Evolutionary conservation across 2,888 invertebrate species (phyloP).

Genomic region (Diabrotica balteata): DNA sequence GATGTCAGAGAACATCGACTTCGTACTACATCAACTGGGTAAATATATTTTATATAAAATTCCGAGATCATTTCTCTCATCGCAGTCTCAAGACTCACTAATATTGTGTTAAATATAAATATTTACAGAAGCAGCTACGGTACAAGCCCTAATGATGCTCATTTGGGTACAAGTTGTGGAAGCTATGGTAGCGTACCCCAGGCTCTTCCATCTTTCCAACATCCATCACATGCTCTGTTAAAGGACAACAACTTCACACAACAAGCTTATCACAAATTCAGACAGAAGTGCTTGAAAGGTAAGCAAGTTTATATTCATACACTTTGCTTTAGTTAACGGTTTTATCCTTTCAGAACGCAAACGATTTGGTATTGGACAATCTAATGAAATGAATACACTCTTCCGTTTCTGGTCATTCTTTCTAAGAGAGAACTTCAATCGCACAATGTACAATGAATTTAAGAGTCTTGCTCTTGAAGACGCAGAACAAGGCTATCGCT

Average conservation of each 20-base stretch:
- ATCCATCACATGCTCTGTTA: slow-evolving; percentile 93
- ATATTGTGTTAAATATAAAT: too few species aligned
- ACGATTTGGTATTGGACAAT: slow-evolving; percentile 90
- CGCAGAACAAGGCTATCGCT: slow-evolving; percentile 87
- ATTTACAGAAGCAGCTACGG: slow-evolving; percentile 75
- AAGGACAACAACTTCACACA: slow-evolving; percentile 98
- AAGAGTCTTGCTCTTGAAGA: slow-evolving; percentile 91
- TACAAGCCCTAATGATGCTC: slow-evolving; percentile 73
- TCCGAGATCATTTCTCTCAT: too few species aligned
- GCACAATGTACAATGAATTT: slow-evolving; percentile 98
- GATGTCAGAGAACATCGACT: slow-evolving; percentile 85
- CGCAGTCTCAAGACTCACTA: too few species aligned
- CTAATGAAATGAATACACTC: slow-evolving; percentile 99
- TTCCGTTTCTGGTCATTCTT: slow-evolving; percentile 99
- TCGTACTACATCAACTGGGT: slow-evolving; percentile 81
- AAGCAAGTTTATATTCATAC: neutral
- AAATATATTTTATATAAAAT: slow-evolving; percentile 37
- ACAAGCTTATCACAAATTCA: slow-evolving; percentile 96
- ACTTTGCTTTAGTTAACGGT: too few species aligned
- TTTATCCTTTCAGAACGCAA: slow-evolving; percentile 74
- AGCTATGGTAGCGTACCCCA: slow-evolving; percentile 82
- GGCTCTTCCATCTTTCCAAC: slow-evolving; percentile 90
- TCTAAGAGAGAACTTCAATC: slow-evolving; percentile 96
- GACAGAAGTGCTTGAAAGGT: slow-evolving; percentile 92
- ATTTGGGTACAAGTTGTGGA: slow-evolving; percentile 77